Percentiles rank a stretch among this genome's conserved stretches.
phyloP scores from a whole-genome alignment of 2,797 vertebrate species.

The Betta splendens region DNA sequence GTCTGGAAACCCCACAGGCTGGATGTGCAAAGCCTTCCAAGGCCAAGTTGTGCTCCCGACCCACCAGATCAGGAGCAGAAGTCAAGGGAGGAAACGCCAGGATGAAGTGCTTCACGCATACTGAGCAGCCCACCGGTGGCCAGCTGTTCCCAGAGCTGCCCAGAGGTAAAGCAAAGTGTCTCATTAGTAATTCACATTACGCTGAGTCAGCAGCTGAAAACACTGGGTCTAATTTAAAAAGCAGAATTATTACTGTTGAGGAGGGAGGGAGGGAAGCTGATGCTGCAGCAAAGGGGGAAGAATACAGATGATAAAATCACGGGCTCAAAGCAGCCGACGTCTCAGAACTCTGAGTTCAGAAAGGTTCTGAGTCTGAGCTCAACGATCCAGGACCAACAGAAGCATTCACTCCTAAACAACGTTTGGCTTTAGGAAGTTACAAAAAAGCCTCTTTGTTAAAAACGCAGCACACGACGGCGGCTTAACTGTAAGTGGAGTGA shows the following conservation, averaged over 20 bases:
- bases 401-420: too few relatives aligned
- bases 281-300: conserved; percentile 7
- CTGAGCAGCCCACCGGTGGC: conserved; percentile 41
- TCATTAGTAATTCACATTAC: conserved; percentile 52
- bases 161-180: conserved; percentile 42
- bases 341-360: too few relatives aligned
- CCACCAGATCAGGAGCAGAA: conserved; percentile 45
- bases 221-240: conserved; percentile 31
- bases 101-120: conserved; percentile 26
- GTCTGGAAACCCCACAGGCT: conserved; percentile 29
- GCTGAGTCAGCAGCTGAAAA: conserved; percentile 49
- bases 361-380: too few relatives aligned
- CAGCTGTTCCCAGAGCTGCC: conserved; percentile 52
- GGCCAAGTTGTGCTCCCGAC: conserved; percentile 32
- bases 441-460: too few relatives aligned
- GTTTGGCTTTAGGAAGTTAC: too few relatives aligned
- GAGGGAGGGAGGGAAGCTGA: conserved; percentile 39
- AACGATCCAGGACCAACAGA: too few relatives aligned
- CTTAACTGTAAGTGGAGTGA: too few relatives aligned
- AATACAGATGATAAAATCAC: too few relatives aligned
- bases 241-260: conserved; percentile 23
- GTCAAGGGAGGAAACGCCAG: conserved; percentile 21
- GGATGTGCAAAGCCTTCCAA: conserved; percentile 38
- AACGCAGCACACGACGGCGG: too few relatives aligned
- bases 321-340: too few relatives aligned